These are phyloP conservation scores for Lottia gigantea DNA, from an alignment of 2,888 invertebrate genomes.

Conservation along the genomic window DNA sequence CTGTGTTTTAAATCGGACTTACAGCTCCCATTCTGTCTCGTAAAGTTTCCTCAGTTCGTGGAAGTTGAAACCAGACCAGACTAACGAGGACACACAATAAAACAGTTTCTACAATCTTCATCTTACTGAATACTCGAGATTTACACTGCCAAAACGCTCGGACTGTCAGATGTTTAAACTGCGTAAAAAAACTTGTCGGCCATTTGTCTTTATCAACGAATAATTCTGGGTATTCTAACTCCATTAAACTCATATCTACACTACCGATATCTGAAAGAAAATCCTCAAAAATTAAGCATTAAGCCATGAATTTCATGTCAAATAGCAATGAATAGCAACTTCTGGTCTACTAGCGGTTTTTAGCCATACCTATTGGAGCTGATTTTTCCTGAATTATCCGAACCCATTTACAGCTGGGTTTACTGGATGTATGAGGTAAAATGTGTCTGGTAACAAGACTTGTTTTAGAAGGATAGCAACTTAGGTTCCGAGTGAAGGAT, in stretches of 20 bases:
- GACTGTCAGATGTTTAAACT: slow-evolving; percentile 78
- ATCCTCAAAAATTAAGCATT: too few relatives aligned
- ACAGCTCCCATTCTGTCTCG: slow-evolving; percentile 82
- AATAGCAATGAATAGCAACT: too few relatives aligned
- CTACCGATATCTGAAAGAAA: slow-evolving; percentile 25
- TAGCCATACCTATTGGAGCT: too few relatives aligned
- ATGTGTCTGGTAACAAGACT: too few relatives aligned
- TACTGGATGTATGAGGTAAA: too few relatives aligned
- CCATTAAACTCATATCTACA: slow-evolving; percentile 31
- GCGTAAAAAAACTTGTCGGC: slow-evolving; percentile 84
- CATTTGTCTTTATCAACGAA: slow-evolving; percentile 68
- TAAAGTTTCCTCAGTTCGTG: slow-evolving; percentile 79
- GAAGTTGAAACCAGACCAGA: slow-evolving; percentile 82
- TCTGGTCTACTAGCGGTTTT: too few relatives aligned
- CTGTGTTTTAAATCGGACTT: slow-evolving; percentile 26
- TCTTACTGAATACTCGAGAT: slow-evolving; percentile 80
- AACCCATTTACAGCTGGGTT: too few relatives aligned
- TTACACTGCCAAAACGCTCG: slow-evolving; percentile 75
- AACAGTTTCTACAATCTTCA: slow-evolving; percentile 78
- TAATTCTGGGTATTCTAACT: slow-evolving; percentile 16
- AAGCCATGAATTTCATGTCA: too few relatives aligned
- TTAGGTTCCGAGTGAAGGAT: too few relatives aligned
- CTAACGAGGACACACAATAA: slow-evolving; percentile 74
- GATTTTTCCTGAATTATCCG: too few relatives aligned
- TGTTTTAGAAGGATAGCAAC: too few relatives aligned